Base-by-base conservation (phyloP, 2,888 invertebrate species). In the Caenorhabditis afra region DNA sequence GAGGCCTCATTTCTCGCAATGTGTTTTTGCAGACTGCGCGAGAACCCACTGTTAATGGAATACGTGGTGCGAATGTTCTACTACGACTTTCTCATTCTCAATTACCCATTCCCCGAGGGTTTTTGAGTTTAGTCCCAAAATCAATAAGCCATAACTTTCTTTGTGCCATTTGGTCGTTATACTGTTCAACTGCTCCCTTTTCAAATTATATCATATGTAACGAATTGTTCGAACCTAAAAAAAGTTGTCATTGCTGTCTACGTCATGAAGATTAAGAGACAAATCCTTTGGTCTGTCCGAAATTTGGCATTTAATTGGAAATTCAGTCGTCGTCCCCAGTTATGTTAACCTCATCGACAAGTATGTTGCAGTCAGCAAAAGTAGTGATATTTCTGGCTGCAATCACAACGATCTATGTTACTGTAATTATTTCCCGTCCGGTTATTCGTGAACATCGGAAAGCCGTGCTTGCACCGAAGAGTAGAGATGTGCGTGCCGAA, bases 1-100 rank as follows among this genome's bases (percentile, higher is more conserved):
- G 55, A 7, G 29, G 29, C 29, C 29, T 29, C 29, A 29, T 29
- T 29, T 29, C 22, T 22, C 23, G 18, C 57, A 64, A 66, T 65
- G 68, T 73, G 57, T 57, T 39, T 73, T 83, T 84, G 62, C 81
- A 84, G 84, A 67, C 74, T 87, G 11, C 77, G 71, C 23, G 75
- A 73, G 37, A 83, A 75, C 47, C 85, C 87, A n/a, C 87, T 87
- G 61, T 78, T 88, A 22, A 86, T 88, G 83, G 88, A 88, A 79
- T 87, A 84, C 62, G 79, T 88, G 41, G 82, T 88, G 14, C 74
- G 82, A 58, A 87, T 88, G 87, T 88, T 86, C 70, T 88, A 87
- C 71, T 79, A 83, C 74, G 88, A 88, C 68, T 88, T 84, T 52
- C 64, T 76, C 39, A 71, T 82, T 35, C 83, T 87, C 57, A 73